These are phyloP conservation scores for Hemicordylus capensis DNA, from an alignment of 2,113 vertebrate species.

Conservation along the genomic window DNA sequence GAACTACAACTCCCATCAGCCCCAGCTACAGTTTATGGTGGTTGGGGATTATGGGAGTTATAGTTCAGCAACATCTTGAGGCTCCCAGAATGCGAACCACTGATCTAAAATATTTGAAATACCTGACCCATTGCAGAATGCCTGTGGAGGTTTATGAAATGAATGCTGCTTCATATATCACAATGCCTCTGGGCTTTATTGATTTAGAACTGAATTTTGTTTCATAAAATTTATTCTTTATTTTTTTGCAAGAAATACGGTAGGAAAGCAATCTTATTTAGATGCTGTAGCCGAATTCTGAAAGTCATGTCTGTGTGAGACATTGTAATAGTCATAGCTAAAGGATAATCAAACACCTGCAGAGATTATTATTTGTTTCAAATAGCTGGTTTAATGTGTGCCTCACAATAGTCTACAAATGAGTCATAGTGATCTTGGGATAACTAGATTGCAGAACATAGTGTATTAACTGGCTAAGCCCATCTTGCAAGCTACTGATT, in stretches of 20 bases:
- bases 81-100: too few species aligned
- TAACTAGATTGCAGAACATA: not conserved
- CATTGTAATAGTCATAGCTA: not conserved
- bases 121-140: not conserved
- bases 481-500: not conserved
- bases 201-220: not conserved
- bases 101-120: not conserved
- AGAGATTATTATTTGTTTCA: conserved; percentile 1
- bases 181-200: not conserved
- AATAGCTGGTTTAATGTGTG: not conserved
- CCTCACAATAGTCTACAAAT: not conserved
- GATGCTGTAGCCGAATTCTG: not conserved
- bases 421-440: not conserved
- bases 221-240: not conserved
- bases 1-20: too few species aligned
- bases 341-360: conserved; percentile 4
- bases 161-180: not conserved
- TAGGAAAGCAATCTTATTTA: not conserved
- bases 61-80: too few species aligned
- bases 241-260: not conserved
- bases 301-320: not conserved
- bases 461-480: not conserved
- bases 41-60: too few species aligned
- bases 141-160: not conserved
- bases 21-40: too few species aligned